Evolutionary conservation across 35 echinoderm and acorn worm species (phyloP).

Genomic region (Chiridota heheva): DNA sequence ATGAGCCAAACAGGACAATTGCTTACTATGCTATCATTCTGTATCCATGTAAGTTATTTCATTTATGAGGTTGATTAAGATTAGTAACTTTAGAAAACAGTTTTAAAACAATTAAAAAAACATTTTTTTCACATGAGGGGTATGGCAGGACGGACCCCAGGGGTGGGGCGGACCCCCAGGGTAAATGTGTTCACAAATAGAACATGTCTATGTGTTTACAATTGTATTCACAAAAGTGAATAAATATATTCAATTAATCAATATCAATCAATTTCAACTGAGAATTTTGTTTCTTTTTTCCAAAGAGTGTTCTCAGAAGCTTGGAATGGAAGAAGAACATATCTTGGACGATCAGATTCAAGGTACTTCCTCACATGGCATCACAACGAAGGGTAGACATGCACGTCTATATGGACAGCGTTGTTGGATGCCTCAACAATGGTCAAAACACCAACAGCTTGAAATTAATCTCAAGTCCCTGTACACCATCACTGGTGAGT

Average conservation of each 20-base stretch:
- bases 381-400: conserved; percentile 13
- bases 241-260: not conserved
- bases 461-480: conserved; percentile 59
- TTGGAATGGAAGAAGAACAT: conserved; percentile 72
- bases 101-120: too few relatives aligned
- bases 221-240: too few relatives aligned
- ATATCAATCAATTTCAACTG: not conserved
- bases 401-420: conserved; percentile 46
- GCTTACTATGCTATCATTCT: too few relatives aligned
- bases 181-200: too few relatives aligned
- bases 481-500: conserved; percentile 58
- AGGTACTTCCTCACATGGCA: conserved; percentile 21
- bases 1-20: too few relatives aligned
- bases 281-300: not conserved
- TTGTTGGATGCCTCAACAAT: conserved; percentile 72
- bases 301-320: conserved; percentile 45
- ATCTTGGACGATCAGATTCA: conserved; percentile 60
- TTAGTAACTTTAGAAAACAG: too few relatives aligned
- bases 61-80: too few relatives aligned
- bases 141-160: too few relatives aligned
- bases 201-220: too few relatives aligned
- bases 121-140: too few relatives aligned
- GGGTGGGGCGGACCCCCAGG: too few relatives aligned
- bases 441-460: conserved; percentile 62
- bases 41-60: too few relatives aligned